phyloP scores from a whole-genome alignment of 2,888 invertebrate genomes.

The Plagiodera versicolora region DNA sequence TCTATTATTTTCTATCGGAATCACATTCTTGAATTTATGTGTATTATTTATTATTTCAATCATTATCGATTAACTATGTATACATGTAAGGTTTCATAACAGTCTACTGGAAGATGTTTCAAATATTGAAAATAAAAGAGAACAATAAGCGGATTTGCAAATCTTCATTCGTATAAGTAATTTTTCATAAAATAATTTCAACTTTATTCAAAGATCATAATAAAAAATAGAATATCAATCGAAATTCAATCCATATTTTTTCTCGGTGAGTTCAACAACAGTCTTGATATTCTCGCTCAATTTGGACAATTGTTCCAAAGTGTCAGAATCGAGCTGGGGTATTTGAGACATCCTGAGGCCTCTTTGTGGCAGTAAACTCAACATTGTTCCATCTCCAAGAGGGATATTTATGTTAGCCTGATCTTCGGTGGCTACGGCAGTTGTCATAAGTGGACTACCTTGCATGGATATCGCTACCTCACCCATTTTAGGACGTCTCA shows the following conservation, averaged over 20 bases:
- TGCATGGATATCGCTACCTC: constrained; percentile 71
- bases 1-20: no score
- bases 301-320: constrained; percentile 53
- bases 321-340: constrained; percentile 53
- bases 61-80: no score
- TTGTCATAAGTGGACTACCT: constrained; percentile 67
- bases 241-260: not conserved
- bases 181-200: no score
- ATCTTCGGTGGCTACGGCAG: constrained; percentile 55
- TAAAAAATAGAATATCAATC: no score
- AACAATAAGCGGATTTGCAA: no score
- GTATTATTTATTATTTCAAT: no score
- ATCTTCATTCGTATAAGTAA: no score
- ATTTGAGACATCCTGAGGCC: constrained; percentile 54
- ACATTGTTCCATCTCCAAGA: constrained; percentile 63
- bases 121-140: no score
- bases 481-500: constrained; percentile 64
- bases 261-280: constrained; percentile 11
- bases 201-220: no score
- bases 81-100: no score
- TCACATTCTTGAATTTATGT: no score
- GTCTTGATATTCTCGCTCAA: constrained; percentile 15
- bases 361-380: constrained; percentile 64
- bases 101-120: no score
- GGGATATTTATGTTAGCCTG: constrained; percentile 70